Evolutionary conservation across 2,113 vertebrate species (phyloP).

Genomic region (Spermophilus dauricus): DNA sequence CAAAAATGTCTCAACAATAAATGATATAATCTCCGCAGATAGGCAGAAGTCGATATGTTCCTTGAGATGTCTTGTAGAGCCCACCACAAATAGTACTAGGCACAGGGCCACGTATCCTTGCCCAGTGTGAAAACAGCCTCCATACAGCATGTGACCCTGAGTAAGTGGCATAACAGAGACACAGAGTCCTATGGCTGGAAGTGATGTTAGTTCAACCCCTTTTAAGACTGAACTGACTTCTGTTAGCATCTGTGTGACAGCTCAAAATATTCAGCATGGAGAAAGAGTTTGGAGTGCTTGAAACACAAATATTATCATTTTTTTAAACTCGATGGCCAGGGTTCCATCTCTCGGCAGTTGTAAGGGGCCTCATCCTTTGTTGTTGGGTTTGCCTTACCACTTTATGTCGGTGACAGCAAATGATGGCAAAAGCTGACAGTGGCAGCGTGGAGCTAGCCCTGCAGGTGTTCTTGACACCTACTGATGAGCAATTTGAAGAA

Average conservation of each 20-base stretch:
- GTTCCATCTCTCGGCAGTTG: neutral
- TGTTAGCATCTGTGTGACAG: neutral
- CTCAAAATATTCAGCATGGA: neutral
- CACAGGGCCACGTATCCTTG: neutral
- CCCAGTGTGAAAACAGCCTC: conserved; percentile 41
- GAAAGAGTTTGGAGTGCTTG: neutral
- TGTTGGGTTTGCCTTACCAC: neutral
- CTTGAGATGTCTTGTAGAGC: neutral
- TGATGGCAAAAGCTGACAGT: neutral
- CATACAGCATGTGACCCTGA: neutral
- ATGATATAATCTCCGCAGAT: conserved; percentile 11
- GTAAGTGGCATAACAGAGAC: neutral
- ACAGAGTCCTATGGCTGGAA: neutral
- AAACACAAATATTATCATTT: neutral
- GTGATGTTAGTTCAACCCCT: neutral
- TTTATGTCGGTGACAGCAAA: neutral
- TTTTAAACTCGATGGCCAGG: neutral
- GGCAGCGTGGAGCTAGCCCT: neutral
- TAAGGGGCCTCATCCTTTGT: neutral
- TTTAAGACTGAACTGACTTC: conserved; percentile 12
- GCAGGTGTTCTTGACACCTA: neutral
- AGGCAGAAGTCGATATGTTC: neutral
- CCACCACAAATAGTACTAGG: neutral
- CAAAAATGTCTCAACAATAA: conserved; percentile 53
- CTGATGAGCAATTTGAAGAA: neutral